Evolutionary conservation across 2,113 vertebrate genomes (phyloP).

Genomic region (Ptilorrhoa leucosticta): DNA sequence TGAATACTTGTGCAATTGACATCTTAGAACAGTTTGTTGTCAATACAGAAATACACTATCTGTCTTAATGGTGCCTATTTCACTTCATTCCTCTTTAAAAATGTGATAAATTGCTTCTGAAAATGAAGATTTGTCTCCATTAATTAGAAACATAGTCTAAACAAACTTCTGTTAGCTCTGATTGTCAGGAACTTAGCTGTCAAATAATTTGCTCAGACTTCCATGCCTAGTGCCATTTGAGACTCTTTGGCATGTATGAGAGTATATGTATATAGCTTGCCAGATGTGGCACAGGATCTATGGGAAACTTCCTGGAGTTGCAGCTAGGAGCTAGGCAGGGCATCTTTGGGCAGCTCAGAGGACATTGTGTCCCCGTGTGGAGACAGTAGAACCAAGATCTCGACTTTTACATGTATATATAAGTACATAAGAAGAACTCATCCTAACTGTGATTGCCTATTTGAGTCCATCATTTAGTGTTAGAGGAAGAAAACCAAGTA

Average conservation of each 20-base stretch:
- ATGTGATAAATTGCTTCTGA: background rate
- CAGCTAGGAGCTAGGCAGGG: background rate
- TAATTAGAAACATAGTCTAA: background rate
- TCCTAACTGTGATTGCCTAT: background rate
- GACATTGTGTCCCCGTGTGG: background rate
- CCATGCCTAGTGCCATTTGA: background rate
- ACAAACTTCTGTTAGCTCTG: background rate
- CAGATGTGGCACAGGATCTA: background rate
- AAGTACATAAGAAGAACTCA: background rate
- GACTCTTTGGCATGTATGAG: background rate
- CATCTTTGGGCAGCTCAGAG: background rate
- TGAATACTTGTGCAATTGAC: background rate
- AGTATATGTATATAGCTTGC: background rate
- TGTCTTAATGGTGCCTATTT: background rate
- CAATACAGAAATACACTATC: background rate
- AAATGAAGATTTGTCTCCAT: background rate
- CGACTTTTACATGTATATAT: fast-evolving
- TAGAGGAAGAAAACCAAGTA: no score
- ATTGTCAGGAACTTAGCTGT: background rate
- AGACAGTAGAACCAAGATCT: background rate
- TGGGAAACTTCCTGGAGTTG: background rate
- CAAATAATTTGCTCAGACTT: background rate
- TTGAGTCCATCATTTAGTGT: background rate
- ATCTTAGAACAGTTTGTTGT: background rate
- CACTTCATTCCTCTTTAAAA: background rate